A percentile compares a stretch with the other conserved stretches of the same genome.
Evolutionary conservation across 2,113 vertebrate genomes (phyloP).

Genomic region (Poeciliopsis prolifica): DNA sequence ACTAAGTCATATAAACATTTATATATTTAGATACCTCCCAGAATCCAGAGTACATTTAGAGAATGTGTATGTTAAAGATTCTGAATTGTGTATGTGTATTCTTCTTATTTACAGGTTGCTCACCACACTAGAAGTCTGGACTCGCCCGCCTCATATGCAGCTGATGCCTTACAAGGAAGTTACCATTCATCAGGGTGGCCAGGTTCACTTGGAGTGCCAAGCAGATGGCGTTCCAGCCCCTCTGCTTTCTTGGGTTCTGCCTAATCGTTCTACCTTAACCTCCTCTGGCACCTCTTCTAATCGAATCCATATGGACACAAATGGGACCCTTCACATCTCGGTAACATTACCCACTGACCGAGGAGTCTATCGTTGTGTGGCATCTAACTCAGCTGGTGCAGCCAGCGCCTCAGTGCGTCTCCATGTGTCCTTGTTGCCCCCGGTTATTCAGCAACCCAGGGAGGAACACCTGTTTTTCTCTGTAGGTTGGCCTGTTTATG

Average conservation of each 20-base stretch:
- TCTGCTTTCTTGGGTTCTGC: conserved; percentile 91
- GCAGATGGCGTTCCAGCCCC: conserved; percentile 86
- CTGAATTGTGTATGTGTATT: neutral
- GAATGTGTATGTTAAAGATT: neutral
- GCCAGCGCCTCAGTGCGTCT: conserved; percentile 88
- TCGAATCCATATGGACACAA: conserved; percentile 81
- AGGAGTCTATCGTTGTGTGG: conserved; percentile 90
- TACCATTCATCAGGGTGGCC: conserved; percentile 88
- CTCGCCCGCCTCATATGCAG: conserved; percentile 84
- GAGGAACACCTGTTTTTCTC: conserved; percentile 83
- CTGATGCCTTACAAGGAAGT: conserved; percentile 81
- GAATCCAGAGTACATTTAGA: no score
- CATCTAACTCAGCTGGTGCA: conserved; percentile 89
- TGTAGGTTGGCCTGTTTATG: conserved; percentile 80
- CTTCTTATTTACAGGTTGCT: conserved; percentile 69
- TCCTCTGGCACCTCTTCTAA: conserved; percentile 55
- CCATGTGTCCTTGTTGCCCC: conserved; percentile 88
- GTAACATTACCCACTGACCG: conserved; percentile 79
- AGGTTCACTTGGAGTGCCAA: conserved; percentile 84
- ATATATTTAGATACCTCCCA: neutral
- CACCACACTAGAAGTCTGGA: conserved; percentile 81
- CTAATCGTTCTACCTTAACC: conserved; percentile 81
- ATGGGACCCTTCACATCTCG: conserved; percentile 85
- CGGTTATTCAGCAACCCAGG: conserved; percentile 85
- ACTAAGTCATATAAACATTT: neutral